Base-by-base conservation (phyloP, 1,140 invertebrate species). In the Lamellibrachia luymesi region DNA sequence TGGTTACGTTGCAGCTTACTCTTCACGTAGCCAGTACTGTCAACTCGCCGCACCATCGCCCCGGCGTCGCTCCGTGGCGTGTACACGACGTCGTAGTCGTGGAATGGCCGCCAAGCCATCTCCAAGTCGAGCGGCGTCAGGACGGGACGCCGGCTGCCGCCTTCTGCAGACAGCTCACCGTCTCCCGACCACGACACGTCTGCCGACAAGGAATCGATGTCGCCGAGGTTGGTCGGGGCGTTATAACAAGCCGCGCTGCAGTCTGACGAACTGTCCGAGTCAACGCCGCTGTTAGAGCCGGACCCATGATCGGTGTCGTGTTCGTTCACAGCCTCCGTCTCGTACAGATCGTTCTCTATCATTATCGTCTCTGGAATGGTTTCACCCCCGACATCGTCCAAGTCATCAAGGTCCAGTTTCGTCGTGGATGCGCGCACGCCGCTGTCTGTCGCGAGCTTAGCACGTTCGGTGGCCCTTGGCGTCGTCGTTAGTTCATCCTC, bases 51-150 rank as follows among this genome's bases (percentile, higher is more conserved):
- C 7, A 51, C 91, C 91, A 91, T 91, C 7, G 91, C 91, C 0
- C 49, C 38, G 7, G 91, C 91, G 91, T 91, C 91, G 91, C 91
- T 91, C 17, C 51, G 91, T 50, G 91, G 91, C 91, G 51, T 51
- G 25, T 91, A 91, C 38, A 91, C 91, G 8, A 51, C 49, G 91
- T 91, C 91, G 51, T 91, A 91, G 22, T 91, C 91, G 64, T 80
- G 64, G 64, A 80, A 80, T 4, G 64, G 64, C 64, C 64, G 64
- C 64, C 64, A 80, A 8, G 64, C 17, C 13, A 80, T 22, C 5
- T 80, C 64, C 64, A 10, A 22, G 64, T 80, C 64, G 17, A 80
- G 64, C 13, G 64, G 64, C 64, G 17, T 80, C 64, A 80, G 25
- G 13, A 22, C 13, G 2, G 64, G 64, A 80, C 13, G 64, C 13